Evolutionary conservation across 2,888 invertebrate genomes (phyloP).

Genomic region (Hemistola chrysoprasaria): DNA sequence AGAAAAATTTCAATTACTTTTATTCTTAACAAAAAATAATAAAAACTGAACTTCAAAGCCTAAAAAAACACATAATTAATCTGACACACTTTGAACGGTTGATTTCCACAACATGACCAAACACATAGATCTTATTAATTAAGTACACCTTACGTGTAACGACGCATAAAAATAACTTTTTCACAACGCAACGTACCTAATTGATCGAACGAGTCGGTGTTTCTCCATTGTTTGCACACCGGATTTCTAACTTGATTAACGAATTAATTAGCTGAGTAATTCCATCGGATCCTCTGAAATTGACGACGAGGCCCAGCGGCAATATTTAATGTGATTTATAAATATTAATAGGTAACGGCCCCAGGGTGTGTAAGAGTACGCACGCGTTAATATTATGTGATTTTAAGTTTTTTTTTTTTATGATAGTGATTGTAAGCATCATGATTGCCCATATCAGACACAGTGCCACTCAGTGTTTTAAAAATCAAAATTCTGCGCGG

Average conservation of each 20-base stretch:
- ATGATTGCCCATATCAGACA: too few relatives aligned
- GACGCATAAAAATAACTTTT: conserved; percentile 39
- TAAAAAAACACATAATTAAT: too few relatives aligned
- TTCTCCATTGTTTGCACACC: conserved; percentile 48
- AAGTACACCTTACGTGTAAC: conserved; percentile 13
- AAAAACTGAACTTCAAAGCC: too few relatives aligned
- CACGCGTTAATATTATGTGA: conserved; percentile 3
- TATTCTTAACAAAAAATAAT: too few relatives aligned
- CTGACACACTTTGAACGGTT: not conserved
- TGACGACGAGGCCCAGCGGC: conserved; percentile 41
- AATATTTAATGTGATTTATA: conserved; percentile 43
- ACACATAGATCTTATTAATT: not conserved
- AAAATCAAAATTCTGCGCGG: too few relatives aligned
- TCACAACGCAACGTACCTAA: conserved; percentile 34
- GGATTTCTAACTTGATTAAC: conserved; percentile 57
- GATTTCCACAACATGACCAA: not conserved
- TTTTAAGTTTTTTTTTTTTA: too few relatives aligned
- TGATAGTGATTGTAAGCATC: too few relatives aligned
- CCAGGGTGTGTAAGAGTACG: conserved; percentile 31
- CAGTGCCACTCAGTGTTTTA: too few relatives aligned
- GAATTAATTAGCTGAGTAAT: conserved; percentile 54
- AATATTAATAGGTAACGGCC: conserved; percentile 27
- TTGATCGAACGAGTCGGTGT: conserved; percentile 37
- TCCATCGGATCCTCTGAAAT: conserved; percentile 46
- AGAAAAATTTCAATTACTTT: too few relatives aligned